These are phyloP conservation scores for Strix aluco DNA, from an alignment of 2,113 vertebrate species.

Conservation along the genomic window DNA sequence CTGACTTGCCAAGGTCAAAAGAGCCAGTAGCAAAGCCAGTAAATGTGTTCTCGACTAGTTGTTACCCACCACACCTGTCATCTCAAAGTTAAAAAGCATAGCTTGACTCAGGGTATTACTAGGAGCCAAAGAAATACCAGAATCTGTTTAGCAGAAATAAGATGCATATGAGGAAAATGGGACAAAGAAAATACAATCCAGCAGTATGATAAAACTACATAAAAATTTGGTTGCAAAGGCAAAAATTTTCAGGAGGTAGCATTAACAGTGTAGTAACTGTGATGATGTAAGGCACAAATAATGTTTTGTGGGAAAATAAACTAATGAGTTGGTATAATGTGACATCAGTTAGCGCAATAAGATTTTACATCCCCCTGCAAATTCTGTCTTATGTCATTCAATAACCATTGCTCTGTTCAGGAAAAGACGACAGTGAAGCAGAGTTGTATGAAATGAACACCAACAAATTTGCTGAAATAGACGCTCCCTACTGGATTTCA, in stretches of 20 bases:
- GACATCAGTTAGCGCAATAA: not conserved
- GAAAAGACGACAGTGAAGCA: not conserved
- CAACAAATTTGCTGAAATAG: not conserved
- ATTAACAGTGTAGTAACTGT: not conserved
- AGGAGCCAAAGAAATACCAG: not conserved
- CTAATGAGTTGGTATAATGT: not conserved
- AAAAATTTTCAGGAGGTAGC: not conserved
- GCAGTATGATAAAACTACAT: not conserved
- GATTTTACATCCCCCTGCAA: not conserved
- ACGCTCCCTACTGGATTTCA: not conserved
- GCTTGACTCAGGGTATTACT: not conserved
- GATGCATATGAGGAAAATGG: not conserved
- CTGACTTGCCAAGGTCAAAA: not conserved
- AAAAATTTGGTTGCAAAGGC: not conserved
- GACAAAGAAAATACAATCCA: not conserved
- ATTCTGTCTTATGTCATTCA: not conserved
- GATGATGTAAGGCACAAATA: not conserved
- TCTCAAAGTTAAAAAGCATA: not conserved
- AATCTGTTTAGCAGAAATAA: not conserved
- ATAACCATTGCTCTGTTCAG: not conserved
- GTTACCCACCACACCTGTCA: not conserved
- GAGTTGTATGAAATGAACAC: not conserved
- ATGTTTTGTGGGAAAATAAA: not conserved
- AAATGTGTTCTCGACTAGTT: not conserved
- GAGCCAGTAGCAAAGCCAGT: not conserved